Base-by-base conservation (phyloP, 1,140 invertebrate species). In the Cyclargus thomasi region DNA sequence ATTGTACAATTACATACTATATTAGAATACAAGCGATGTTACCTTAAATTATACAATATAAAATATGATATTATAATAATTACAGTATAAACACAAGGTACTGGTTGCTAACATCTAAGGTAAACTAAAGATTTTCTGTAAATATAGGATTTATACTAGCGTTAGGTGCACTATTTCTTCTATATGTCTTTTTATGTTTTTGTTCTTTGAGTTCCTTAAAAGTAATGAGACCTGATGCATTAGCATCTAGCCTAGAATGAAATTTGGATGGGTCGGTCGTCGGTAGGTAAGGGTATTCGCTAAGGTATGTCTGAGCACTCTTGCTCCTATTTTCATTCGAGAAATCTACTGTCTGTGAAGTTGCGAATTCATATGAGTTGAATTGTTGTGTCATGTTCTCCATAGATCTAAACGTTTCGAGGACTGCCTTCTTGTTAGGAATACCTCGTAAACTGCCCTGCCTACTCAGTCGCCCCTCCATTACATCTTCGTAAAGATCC, bases 391-490 rank as follows among this genome's bases (percentile, higher is more conserved):
- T 69, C 57, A 91, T 63, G 69, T 91, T 91, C 72, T 92, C 91
- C 87, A 92, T 91, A 0, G 91, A 92, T 77, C 80, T 83, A 63
- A 92, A 91, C 0, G 91, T 78, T 75, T 91, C 91, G 11, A 92
- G 75, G 63, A 92, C 91, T 29, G 91, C 91, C 75, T 90, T 91
- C 68, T 91, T 91, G 72, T 91, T 84, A 8, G 91, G 91, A 67
- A 92, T 92, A 2, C 91, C 91, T 76, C 86, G 82, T 62, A 92
- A 87, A 71, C 86, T 90, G 36, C 91, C 91, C 57, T 90, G 84
- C 5, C 85, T 79, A 70, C 85, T 91, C 36, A 86, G 69, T 74
- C 78, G 85, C 1, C 89, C 85, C 72, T 90, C 86, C 73, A 86
- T 89, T 0, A 92, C 86, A 70, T 92, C 91, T 66, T 81, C 82